phyloP scores from a whole-genome alignment of 2,113 vertebrate genomes.

The Notechis scutatus region DNA sequence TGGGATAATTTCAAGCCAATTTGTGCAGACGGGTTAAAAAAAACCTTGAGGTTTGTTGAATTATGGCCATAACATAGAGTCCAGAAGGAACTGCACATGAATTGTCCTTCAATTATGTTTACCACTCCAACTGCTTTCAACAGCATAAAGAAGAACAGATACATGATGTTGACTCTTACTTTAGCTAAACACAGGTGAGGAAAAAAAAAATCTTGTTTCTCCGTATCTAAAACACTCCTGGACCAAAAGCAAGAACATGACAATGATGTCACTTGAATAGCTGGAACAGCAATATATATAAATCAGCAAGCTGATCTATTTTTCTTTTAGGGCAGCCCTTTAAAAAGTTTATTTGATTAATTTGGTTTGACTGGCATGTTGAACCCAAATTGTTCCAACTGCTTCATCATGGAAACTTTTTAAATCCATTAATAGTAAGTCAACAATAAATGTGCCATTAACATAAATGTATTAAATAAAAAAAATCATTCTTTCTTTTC shows the following conservation, averaged over 20 bases:
- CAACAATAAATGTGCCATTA: not conserved
- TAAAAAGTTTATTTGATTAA: not conserved
- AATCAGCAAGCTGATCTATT: not conserved
- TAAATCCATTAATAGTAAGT: not conserved
- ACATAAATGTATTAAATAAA: not conserved
- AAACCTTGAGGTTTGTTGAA: not conserved
- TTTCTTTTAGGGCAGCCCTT: not conserved
- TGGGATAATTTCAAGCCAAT: not conserved
- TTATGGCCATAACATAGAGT: not conserved
- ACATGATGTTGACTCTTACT: not conserved
- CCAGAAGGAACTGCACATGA: not conserved
- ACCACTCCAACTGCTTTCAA: not conserved
- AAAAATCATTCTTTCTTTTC: not conserved
- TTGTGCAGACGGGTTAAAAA: not conserved
- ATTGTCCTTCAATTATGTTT: not conserved
- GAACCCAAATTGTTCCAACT: not conserved
- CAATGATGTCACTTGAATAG: not conserved
- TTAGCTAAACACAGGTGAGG: not conserved
- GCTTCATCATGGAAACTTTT: not conserved
- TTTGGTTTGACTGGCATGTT: not conserved
- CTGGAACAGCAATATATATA: not conserved
- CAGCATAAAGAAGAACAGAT: not conserved
- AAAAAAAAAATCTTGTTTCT: not conserved
- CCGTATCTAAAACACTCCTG: not conserved
- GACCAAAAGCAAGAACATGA: not conserved